Evolutionary conservation across 2,113 vertebrate genomes (phyloP).

Genomic region (Polypterus senegalus): DNA sequence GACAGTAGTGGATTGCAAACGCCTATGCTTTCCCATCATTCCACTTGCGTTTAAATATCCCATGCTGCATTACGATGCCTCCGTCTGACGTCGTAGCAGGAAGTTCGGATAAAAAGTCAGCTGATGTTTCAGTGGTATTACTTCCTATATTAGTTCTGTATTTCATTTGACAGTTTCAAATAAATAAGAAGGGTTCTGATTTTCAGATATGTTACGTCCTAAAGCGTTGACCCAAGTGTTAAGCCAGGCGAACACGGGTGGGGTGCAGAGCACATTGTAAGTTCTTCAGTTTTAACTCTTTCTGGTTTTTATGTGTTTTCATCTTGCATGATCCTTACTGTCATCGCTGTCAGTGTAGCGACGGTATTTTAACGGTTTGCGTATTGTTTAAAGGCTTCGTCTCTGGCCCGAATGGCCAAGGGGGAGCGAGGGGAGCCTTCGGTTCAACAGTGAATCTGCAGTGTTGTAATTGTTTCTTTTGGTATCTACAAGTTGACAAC

Average conservation of each 20-base stretch:
- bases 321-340: no score
- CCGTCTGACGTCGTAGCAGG: background rate
- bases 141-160: background rate
- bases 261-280: constrained; percentile 95
- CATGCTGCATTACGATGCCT: constrained; percentile 16
- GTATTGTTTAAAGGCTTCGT: no score
- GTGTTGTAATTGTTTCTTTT: no score
- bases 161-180: background rate
- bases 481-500: no score
- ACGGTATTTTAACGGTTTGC: no score
- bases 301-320: background rate
- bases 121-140: constrained; percentile 20
- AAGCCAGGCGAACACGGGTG: constrained; percentile 91
- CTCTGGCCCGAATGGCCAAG: no score
- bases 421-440: no score
- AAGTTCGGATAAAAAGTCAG: constrained; percentile 15
- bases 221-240: constrained; percentile 92
- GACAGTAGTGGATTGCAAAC: no score
- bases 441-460: no score
- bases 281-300: constrained; percentile 28
- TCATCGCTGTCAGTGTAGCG: no score
- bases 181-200: constrained; percentile 15
- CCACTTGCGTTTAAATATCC: constrained; percentile 11
- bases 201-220: constrained; percentile 63
- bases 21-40: no score